Percentiles rank a stretch among this genome's conserved stretches.
Evolutionary conservation across 2,888 invertebrate species (phyloP).

Genomic region (Plutella xylostella): DNA sequence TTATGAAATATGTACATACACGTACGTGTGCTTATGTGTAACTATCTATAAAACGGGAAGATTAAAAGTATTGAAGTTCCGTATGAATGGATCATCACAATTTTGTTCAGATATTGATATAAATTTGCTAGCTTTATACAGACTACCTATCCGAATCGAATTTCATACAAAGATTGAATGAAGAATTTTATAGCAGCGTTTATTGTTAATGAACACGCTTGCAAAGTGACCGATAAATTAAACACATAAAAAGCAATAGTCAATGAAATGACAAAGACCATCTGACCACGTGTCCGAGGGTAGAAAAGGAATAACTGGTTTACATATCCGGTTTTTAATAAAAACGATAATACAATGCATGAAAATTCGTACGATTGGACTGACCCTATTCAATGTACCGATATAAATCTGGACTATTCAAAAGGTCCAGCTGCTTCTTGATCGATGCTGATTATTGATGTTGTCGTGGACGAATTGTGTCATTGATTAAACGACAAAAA

Average conservation of each 20-base stretch:
- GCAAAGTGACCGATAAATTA: conserved; percentile 57
- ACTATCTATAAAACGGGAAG: too few relatives aligned
- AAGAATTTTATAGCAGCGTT: too few relatives aligned
- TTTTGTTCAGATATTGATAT: too few relatives aligned
- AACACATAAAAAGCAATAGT: conserved; percentile 25
- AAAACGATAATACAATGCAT: conserved; percentile 51
- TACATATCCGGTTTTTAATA: conserved; percentile 54
- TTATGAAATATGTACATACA: too few relatives aligned
- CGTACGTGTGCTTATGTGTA: too few relatives aligned
- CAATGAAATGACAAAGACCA: conserved; percentile 39
- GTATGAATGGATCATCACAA: too few relatives aligned
- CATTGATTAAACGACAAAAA: conserved; percentile 20
- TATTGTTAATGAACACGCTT: conserved; percentile 14
- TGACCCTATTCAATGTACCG: neutral
- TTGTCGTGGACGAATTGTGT: too few relatives aligned
- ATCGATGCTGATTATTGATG: conserved; percentile 44
- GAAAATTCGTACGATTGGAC: conserved; percentile 36
- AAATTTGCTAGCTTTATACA: too few relatives aligned
- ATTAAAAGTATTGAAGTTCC: too few relatives aligned
- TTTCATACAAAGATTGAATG: too few relatives aligned
- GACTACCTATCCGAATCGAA: too few relatives aligned
- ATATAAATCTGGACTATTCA: conserved; percentile 9
- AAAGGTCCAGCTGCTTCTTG: conserved; percentile 41
- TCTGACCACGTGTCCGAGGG: conserved; percentile 48
- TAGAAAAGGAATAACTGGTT: conserved; percentile 46